phyloP scores from a whole-genome alignment of 2,797 vertebrate species.

The Siniperca obscura region DNA sequence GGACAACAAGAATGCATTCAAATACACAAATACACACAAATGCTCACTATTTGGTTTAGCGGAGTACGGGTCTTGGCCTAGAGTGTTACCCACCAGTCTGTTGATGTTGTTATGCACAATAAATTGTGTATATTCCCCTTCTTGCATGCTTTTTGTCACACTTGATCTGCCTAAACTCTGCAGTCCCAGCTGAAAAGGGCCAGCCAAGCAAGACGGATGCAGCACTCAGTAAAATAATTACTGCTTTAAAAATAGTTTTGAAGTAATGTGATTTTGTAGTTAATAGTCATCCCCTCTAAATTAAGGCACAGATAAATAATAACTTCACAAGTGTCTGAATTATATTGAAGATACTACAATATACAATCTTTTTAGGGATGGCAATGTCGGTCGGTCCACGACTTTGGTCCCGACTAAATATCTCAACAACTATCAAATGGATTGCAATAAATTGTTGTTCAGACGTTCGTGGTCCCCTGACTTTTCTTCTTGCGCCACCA shows the following conservation, averaged over 20 bases:
- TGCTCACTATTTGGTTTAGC: background rate
- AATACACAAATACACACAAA: background rate
- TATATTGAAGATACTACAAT: background rate
- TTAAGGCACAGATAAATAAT: background rate
- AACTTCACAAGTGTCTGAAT: background rate
- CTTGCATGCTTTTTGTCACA: conserved; percentile 14
- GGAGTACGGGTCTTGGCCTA: background rate
- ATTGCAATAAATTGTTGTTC: background rate
- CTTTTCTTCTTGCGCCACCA: background rate
- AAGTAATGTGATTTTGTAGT: background rate
- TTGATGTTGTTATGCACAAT: background rate
- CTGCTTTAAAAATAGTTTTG: background rate
- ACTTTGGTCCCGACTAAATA: background rate
- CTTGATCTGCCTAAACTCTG: background rate
- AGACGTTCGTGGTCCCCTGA: background rate
- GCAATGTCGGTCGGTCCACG: background rate
- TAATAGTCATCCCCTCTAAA: too few relatives aligned
- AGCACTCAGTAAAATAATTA: conserved; percentile 15
- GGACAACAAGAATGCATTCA: background rate
- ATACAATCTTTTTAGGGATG: background rate
- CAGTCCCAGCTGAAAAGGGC: background rate
- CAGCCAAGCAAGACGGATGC: conserved; percentile 1
- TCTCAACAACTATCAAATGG: background rate
- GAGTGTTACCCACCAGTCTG: background rate
- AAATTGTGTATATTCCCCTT: background rate